Percentiles rank a stretch among this genome's conserved stretches.
These are phyloP conservation scores for Entomobrya proxima DNA, from an alignment of 2,888 invertebrate species.

Conservation along the genomic window DNA sequence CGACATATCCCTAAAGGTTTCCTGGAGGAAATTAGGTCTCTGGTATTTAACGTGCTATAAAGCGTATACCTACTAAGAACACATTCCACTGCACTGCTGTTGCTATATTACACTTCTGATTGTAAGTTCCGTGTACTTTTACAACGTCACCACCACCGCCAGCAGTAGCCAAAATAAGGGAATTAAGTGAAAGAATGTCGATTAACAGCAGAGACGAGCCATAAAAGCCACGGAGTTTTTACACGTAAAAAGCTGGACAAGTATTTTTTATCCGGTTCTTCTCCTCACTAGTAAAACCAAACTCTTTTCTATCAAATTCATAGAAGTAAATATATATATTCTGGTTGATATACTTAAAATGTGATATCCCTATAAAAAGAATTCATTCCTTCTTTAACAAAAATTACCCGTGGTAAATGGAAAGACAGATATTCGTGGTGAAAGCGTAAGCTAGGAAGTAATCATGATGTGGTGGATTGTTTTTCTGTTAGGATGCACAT, in stretches of 20 bases:
- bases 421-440: not conserved
- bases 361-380: slow-evolving; percentile 6
- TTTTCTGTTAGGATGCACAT: slow-evolving; percentile 37
- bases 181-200: slow-evolving; percentile 65
- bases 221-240: slow-evolving; percentile 58
- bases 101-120: not conserved
- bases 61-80: not conserved
- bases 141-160: not conserved
- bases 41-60: slow-evolving; percentile 58
- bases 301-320: slow-evolving; percentile 2
- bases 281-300: slow-evolving; percentile 2
- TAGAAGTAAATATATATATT: not conserved
- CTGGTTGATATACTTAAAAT: not conserved
- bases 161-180: slow-evolving; percentile 48
- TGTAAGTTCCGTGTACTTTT: not conserved
- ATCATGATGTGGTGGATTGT: slow-evolving; percentile 48
- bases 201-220: slow-evolving; percentile 60
- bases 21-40: slow-evolving; percentile 61
- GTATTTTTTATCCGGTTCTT: slow-evolving; percentile 45
- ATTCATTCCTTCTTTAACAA: slow-evolving; percentile 12
- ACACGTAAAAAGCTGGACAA: slow-evolving; percentile 59
- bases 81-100: not conserved
- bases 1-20: slow-evolving; percentile 56
- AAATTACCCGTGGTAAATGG: slow-evolving; percentile 38
- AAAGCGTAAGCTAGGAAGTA: slow-evolving; percentile 2